A percentile compares a stretch with the other conserved stretches of the same genome.
Evolutionary conservation across 2,888 invertebrate species (phyloP).

Genomic region (Amphipoea lucens): DNA sequence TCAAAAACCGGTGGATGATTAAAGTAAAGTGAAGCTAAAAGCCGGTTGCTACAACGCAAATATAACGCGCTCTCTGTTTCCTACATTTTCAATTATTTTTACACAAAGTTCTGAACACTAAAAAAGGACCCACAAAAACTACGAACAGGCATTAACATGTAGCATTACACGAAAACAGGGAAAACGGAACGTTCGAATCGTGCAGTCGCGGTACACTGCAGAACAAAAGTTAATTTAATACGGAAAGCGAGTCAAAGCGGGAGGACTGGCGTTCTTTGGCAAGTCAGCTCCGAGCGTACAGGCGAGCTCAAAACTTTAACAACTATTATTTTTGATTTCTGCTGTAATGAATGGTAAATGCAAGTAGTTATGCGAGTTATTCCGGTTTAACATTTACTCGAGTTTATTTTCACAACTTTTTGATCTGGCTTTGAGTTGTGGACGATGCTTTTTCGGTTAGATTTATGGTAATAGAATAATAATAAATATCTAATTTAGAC

Average conservation of each 20-base stretch:
- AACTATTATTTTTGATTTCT: constrained; percentile 44
- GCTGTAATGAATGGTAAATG: constrained; percentile 31
- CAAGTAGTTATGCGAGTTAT: constrained; percentile 28
- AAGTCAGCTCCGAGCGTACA: constrained; percentile 56
- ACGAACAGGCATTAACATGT: constrained; percentile 48
- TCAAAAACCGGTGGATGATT: not conserved
- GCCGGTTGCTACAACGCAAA: constrained; percentile 7
- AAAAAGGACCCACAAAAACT: constrained; percentile 34
- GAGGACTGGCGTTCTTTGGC: constrained; percentile 64
- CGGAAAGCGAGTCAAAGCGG: constrained; percentile 65
- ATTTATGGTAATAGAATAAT: not conserved
- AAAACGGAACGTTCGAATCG: constrained; percentile 45
- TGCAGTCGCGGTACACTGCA: constrained; percentile 60
- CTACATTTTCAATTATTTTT: constrained; percentile 29
- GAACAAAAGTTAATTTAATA: constrained; percentile 71
- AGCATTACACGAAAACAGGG: constrained; percentile 49
- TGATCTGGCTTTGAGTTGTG: not conserved
- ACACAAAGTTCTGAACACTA: constrained; percentile 25
- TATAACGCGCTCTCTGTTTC: constrained; percentile 17
- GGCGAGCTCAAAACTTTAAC: constrained; percentile 41
- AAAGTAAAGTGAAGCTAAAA: constrained; percentile 15
- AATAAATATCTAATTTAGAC: not conserved
- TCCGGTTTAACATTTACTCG: constrained; percentile 8
- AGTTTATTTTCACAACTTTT: not conserved
- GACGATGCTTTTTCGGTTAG: not conserved